These are phyloP conservation scores for Magallana nippona DNA, from an alignment of 2,888 invertebrate species.

Conservation along the genomic window DNA sequence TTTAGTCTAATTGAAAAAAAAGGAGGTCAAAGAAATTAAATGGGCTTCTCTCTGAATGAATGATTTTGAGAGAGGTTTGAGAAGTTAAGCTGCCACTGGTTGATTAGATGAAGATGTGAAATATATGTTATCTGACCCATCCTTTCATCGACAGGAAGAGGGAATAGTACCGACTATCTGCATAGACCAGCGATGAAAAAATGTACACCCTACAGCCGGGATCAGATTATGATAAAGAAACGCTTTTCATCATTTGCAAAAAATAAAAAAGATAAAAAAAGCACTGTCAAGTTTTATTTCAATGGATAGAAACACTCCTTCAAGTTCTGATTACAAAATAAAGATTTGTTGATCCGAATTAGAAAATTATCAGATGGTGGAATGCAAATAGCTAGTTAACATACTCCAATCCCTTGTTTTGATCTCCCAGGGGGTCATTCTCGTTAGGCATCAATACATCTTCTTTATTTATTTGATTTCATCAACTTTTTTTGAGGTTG, in stretches of 20 bases:
- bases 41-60: no score
- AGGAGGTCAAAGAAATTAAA: no score
- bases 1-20: no score
- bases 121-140: no score
- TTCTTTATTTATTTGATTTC: constrained; percentile 22
- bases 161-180: no score
- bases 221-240: constrained; percentile 1
- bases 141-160: no score
- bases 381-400: constrained; percentile 28
- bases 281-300: background rate
- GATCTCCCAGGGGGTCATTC: background rate
- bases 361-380: constrained; percentile 18
- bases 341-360: background rate
- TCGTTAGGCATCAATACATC: constrained; percentile 2
- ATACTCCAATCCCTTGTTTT: constrained; percentile 10
- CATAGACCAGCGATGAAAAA: background rate
- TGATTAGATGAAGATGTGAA: no score
- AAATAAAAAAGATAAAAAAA: background rate
- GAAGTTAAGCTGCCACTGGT: no score
- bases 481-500: constrained; percentile 24
- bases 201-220: background rate
- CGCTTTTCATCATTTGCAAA: background rate
- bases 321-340: constrained; percentile 27
- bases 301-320: constrained; percentile 26
- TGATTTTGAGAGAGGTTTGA: no score